These are phyloP conservation scores for Drosophila putrida DNA, from an alignment of 2,888 invertebrate species.

Conservation along the genomic window DNA sequence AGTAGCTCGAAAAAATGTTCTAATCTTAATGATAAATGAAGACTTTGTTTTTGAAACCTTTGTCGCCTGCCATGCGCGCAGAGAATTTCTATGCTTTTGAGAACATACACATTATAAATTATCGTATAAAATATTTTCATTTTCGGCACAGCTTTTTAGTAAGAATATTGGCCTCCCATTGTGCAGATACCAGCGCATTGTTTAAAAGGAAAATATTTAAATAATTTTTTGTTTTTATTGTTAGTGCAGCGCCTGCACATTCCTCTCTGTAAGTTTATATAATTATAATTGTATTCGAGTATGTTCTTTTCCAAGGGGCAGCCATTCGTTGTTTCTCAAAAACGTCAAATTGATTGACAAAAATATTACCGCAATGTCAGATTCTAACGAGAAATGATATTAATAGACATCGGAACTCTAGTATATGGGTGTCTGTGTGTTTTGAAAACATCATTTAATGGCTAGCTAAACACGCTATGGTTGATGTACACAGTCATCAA, in stretches of 20 bases:
- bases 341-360: slow-evolving; percentile 74
- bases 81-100: slow-evolving; percentile 42
- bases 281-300: slow-evolving; percentile 35
- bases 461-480: slow-evolving; percentile 39
- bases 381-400: slow-evolving; percentile 58
- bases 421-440: slow-evolving; percentile 44
- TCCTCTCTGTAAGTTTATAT: slow-evolving; percentile 67
- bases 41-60: slow-evolving; percentile 43
- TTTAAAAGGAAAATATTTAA: slow-evolving; percentile 15
- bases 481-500: slow-evolving; percentile 22
- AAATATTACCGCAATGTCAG: slow-evolving; percentile 51
- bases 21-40: background rate
- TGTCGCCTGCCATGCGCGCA: slow-evolving; percentile 57
- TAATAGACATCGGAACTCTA: slow-evolving; percentile 61
- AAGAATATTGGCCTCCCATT: slow-evolving; percentile 61
- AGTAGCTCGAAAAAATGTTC: background rate
- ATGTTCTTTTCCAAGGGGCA: slow-evolving; percentile 15
- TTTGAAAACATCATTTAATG: slow-evolving; percentile 47
- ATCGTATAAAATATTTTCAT: slow-evolving; percentile 70
- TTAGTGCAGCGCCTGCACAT: slow-evolving; percentile 28
- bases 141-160: slow-evolving; percentile 67
- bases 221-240: slow-evolving; percentile 16
- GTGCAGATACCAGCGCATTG: slow-evolving; percentile 42
- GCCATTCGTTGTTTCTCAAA: slow-evolving; percentile 19
- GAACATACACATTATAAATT: slow-evolving; percentile 56